Percentiles rank a stretch among this genome's conserved stretches.
These are phyloP conservation scores for Sarcophaga variegata DNA, from an alignment of 2,888 invertebrate species.

Conservation along the genomic window DNA sequence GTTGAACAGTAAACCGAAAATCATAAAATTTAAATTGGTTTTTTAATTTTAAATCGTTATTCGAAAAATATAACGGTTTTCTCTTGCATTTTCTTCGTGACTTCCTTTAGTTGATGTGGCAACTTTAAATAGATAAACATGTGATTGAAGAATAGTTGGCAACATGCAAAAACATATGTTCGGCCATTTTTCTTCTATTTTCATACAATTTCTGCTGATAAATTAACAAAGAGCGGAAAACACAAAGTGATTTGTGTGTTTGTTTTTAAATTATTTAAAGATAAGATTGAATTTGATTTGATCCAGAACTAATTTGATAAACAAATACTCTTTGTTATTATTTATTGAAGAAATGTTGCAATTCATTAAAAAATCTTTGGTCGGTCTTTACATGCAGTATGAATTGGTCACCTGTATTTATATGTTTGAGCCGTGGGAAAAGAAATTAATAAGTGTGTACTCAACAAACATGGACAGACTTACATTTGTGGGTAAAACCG, in stretches of 20 bases:
- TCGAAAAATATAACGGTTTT: too few relatives aligned
- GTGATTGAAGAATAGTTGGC: constrained; percentile 2
- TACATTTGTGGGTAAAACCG: not conserved
- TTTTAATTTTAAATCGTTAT: too few relatives aligned
- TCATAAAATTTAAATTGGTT: too few relatives aligned
- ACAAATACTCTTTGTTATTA: not conserved
- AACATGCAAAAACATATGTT: constrained; percentile 29
- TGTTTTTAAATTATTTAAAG: not conserved
- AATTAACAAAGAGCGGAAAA: constrained; percentile 25
- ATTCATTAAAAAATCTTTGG: constrained; percentile 72
- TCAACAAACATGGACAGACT: not conserved
- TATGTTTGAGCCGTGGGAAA: constrained; percentile 83
- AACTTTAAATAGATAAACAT: not conserved
- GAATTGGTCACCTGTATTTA: constrained; percentile 82
- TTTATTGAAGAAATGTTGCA: constrained; percentile 66
- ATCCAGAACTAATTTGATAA: not conserved
- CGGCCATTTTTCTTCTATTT: not conserved
- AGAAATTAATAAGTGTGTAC: constrained; percentile 81
- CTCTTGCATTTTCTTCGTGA: too few relatives aligned
- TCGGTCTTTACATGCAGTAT: constrained; percentile 81
- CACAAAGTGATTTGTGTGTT: not conserved
- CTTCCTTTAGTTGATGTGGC: not conserved
- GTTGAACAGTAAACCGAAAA: too few relatives aligned
- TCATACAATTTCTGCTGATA: constrained; percentile 21
- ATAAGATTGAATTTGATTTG: not conserved